Evolutionary conservation across 2,113 vertebrate genomes (phyloP), one percentile per base, ranked within the genome.

Genomic region (Herpetotheres cachinnans): DNA sequence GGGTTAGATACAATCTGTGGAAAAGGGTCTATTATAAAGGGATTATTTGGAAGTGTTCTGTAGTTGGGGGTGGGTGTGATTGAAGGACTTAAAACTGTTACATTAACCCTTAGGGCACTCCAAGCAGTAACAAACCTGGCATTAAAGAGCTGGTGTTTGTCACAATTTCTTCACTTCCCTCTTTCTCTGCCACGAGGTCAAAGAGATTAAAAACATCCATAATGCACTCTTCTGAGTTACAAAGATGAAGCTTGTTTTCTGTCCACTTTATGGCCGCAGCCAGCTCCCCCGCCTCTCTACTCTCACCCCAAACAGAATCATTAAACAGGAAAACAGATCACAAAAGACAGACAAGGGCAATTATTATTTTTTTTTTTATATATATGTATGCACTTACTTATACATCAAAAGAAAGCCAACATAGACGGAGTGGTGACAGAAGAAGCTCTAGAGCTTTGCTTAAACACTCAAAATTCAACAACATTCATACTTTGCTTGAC

Each of bases 1-100:
- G 82, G 91, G 96, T 97, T 97, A 97, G 97, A 96, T 95, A 95
- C 95, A 97, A 96, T 96, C 94, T 90, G 78, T 89, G 95, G 96
- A 95, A 95, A 95, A 94, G 96, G n/a, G 66, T 91, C 84, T 61
- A 90, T 97, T 95, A 97, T 94, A 78, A 61, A 44, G 93, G 93
- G 97, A 95, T 95, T 91, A 90, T 96, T 98, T 69, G 92, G 96
- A 97, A 97, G 93, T 81, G 82, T 70, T 97, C 96, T 93, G 93
- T 95, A 89, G 91, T 66, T 84, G 93, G 95, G 96, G 95, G 70
- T 89, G 78, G 93, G 93, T 89, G 86, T 93, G 93, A 96, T 89
- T 96, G 93, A 94, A 96, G 95, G 95, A 91, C 96, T 91, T 95
- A 82, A 82, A 93, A 94, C 96, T 79, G 63, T 91, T 69, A 79